Conservation (phyloP, 1,140 invertebrate genomes). For the Drosophila sproati region DNA sequence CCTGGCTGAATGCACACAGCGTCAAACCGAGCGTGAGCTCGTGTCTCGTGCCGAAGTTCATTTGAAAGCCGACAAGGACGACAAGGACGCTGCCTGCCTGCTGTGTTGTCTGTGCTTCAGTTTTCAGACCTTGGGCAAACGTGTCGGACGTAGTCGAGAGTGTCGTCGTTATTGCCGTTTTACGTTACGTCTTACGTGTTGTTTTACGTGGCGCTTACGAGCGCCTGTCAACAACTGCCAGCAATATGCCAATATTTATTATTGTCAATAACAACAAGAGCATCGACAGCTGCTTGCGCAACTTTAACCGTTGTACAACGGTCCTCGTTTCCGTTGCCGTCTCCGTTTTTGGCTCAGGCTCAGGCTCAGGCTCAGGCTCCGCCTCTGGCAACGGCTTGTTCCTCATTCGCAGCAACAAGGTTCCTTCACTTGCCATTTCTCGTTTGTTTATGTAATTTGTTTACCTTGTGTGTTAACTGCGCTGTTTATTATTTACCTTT, state of each 20-base stretch:
- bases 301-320: not conserved
- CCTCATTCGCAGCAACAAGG: slow-evolving; percentile 19
- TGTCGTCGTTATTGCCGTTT: slow-evolving; percentile 22
- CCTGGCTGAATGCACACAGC: slow-evolving; percentile 49
- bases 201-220: slow-evolving; percentile 39
- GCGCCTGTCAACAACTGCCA: slow-evolving; percentile 25
- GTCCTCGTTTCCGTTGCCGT: not conserved
- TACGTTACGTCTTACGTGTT: slow-evolving; percentile 60
- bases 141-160: slow-evolving; percentile 64
- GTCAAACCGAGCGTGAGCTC: slow-evolving; percentile 17
- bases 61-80: slow-evolving; percentile 35
- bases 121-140: slow-evolving; percentile 78
- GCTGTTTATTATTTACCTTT: slow-evolving; percentile 48
- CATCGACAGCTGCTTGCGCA: slow-evolving; percentile 18
- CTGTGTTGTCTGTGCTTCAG: slow-evolving; percentile 57
- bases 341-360: no score
- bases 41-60: slow-evolving; percentile 39
- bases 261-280: slow-evolving; percentile 57
- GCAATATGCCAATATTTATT: slow-evolving; percentile 68
- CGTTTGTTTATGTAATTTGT: slow-evolving; percentile 81
- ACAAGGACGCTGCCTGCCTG: slow-evolving; percentile 29
- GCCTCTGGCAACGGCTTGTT: slow-evolving; percentile 7
- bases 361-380: not conserved
- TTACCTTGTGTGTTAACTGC: slow-evolving; percentile 55
- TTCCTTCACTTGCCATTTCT: slow-evolving; percentile 36